phyloP scores from a whole-genome alignment of 2,113 vertebrate species.

The human (Homo sapiens) region GRCh38 chr9:137064501-137065000 shows the following conservation, averaged over 20 bases:
- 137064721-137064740: constrained; percentile 95
- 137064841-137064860: not conserved
- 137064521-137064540: not conserved
- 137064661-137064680: constrained; percentile 97
- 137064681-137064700: constrained; percentile 87
- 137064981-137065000: constrained; percentile 61
- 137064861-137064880: constrained; percentile 97
- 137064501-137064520: not conserved
- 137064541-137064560: not conserved
- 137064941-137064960: not conserved
- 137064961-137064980: constrained; percentile 71
- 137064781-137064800: constrained; percentile 89
- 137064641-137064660: not conserved
- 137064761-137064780: constrained; percentile 93
- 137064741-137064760: constrained; percentile 98
- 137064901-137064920: constrained; percentile 87
- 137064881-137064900: constrained; percentile 95
- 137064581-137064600: not conserved
- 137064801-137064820: not conserved
- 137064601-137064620: not conserved
- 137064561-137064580: not conserved
- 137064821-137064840: accelerated
- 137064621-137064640: not conserved
- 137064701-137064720: constrained; percentile 93
- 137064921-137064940: not conserved